These are phyloP conservation scores for Achlya flavicornis DNA, from an alignment of 2,888 invertebrate genomes.

Conservation along the genomic window DNA sequence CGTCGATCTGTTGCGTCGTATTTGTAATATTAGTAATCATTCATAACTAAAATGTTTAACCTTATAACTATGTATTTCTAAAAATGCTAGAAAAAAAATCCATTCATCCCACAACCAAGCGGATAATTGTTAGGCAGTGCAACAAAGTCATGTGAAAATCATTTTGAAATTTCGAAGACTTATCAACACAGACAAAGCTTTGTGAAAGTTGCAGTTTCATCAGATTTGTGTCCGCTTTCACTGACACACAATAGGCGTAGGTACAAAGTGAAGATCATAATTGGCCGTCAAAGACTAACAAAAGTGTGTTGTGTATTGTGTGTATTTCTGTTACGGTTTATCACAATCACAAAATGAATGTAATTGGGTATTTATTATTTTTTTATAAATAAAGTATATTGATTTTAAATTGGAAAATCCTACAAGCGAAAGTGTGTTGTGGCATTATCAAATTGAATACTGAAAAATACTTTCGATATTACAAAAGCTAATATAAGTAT, in stretches of 20 bases:
- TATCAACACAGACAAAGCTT: conserved; percentile 42
- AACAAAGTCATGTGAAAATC: conserved; percentile 32
- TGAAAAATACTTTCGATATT: background rate
- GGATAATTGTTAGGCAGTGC: conserved; percentile 13
- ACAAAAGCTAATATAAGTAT: background rate
- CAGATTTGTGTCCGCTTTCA: conserved; percentile 49
- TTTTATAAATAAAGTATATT: too few relatives aligned
- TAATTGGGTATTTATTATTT: too few relatives aligned
- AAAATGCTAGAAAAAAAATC: background rate
- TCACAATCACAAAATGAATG: too few relatives aligned
- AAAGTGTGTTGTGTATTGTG: too few relatives aligned
- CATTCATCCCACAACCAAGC: background rate
- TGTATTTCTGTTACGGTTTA: too few relatives aligned
- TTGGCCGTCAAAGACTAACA: conserved; percentile 51
- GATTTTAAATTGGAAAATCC: too few relatives aligned
- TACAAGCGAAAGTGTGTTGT: too few relatives aligned
- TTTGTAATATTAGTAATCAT: too few relatives aligned
- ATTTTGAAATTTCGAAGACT: conserved; percentile 25
- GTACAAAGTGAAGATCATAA: conserved; percentile 42
- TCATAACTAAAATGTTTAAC: too few relatives aligned
- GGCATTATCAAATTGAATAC: conserved; percentile 16
- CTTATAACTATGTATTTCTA: too few relatives aligned
- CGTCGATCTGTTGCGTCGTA: too few relatives aligned
- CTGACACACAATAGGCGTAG: conserved; percentile 33
- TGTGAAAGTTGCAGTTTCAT: conserved; percentile 46